A percentile compares a stretch with the other conserved stretches of the same genome.
phyloP scores from a whole-genome alignment of 2,888 invertebrate genomes.

The Cetonia aurata region DNA sequence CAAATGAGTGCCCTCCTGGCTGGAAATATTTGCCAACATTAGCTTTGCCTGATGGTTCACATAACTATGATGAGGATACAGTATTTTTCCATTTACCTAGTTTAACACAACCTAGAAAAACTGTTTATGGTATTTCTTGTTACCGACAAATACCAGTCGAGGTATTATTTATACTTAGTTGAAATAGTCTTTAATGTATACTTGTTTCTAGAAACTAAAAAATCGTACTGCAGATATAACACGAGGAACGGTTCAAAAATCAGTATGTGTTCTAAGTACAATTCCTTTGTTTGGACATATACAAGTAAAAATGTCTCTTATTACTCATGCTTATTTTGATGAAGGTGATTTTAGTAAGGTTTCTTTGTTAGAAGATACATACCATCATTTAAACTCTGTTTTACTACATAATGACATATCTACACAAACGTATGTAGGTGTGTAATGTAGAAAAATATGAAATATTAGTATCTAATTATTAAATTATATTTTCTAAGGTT shows the following conservation, averaged over 20 bases:
- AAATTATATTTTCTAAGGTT: conserved; percentile 71
- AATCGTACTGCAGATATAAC: conserved; percentile 96
- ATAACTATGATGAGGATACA: conserved; percentile 95
- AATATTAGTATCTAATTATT: neutral
- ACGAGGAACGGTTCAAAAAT: conserved; percentile 97
- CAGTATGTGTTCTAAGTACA: conserved; percentile 93
- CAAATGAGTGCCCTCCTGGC: conserved; percentile 87
- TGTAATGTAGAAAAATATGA: conserved; percentile 51
- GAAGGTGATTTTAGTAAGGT: conserved; percentile 94
- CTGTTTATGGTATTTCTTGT: conserved; percentile 97
- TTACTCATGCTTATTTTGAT: conserved; percentile 97
- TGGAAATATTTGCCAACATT: conserved; percentile 98
- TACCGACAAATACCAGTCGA: conserved; percentile 97
- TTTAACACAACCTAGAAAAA: conserved; percentile 83
- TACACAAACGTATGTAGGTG: conserved; percentile 79
- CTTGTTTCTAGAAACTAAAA: conserved; percentile 81
- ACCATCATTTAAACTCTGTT: conserved; percentile 90
- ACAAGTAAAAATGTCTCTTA: conserved; percentile 94
- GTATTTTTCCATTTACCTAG: conserved; percentile 97
- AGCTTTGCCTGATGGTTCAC: conserved; percentile 97
- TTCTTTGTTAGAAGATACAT: conserved; percentile 90
- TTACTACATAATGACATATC: conserved; percentile 73
- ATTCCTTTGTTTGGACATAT: conserved; percentile 94
- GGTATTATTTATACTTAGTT: conserved; percentile 67
- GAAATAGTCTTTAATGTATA: neutral